Evolutionary conservation across 2,888 invertebrate species (phyloP).

Genomic region (Mesorhabditis sp.): DNA sequence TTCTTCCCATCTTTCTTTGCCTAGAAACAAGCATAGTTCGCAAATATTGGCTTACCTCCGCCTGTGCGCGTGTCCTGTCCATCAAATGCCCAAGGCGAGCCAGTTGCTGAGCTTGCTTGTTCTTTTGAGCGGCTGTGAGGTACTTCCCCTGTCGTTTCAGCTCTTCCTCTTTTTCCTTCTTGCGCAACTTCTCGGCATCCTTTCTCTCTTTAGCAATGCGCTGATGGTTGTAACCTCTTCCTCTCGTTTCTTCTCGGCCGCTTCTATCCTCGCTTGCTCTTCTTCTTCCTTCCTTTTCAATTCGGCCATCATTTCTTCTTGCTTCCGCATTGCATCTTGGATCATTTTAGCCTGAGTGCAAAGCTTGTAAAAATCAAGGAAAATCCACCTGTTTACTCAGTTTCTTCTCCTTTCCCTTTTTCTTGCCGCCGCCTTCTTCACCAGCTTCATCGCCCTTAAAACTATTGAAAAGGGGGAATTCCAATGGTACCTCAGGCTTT

Average conservation of each 20-base stretch:
- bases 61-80: no score
- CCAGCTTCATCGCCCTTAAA: slow-evolving; percentile 9
- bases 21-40: not conserved
- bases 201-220: slow-evolving; percentile 71
- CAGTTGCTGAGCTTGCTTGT: slow-evolving; percentile 78
- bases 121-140: slow-evolving; percentile 86
- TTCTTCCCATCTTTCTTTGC: not conserved
- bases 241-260: slow-evolving; percentile 31
- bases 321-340: no score
- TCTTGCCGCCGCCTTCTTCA: slow-evolving; percentile 22
- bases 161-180: slow-evolving; percentile 86
- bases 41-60: no score
- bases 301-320: slow-evolving; percentile 29
- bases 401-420: slow-evolving; percentile 40
- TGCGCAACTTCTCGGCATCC: slow-evolving; percentile 82
- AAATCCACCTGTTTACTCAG: no score
- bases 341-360: no score
- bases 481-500: slow-evolving; percentile 11
- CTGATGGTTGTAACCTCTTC: slow-evolving; percentile 21
- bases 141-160: slow-evolving; percentile 93
- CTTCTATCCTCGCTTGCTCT: slow-evolving; percentile 59
- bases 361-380: no score
- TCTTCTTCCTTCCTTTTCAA: slow-evolving; percentile 23
- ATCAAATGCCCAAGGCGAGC: slow-evolving; percentile 70
- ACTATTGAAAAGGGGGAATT: slow-evolving; percentile 5